These are phyloP conservation scores for Elymnias hypermnestra DNA, from an alignment of 1,140 invertebrate genomes.

Conservation along the genomic window DNA sequence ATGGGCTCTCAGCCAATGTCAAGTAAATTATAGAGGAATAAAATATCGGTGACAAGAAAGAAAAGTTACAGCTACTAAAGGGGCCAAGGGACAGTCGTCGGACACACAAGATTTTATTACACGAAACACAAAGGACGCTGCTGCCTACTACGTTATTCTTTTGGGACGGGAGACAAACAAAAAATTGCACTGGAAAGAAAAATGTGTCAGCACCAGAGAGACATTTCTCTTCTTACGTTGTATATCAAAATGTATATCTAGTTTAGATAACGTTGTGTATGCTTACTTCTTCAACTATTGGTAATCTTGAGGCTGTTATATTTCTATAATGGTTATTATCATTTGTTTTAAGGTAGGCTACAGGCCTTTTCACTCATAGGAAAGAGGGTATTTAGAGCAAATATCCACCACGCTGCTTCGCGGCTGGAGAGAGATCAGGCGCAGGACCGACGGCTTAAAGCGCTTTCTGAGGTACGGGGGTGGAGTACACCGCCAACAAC, in stretches of 20 bases:
- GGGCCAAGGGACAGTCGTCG: constrained; percentile 11
- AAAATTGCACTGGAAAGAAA: constrained; percentile 17
- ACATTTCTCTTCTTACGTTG: constrained; percentile 16
- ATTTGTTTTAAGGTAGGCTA: no score
- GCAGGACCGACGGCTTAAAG: no score
- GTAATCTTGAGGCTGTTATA: no score
- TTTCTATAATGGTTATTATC: no score
- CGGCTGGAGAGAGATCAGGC: no score
- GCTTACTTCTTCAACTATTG: no score
- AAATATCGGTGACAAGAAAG: constrained; percentile 25
- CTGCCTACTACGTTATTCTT: constrained; percentile 22
- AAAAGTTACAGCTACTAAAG: constrained; percentile 26
- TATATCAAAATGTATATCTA: constrained; percentile 2
- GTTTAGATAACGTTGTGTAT: no score
- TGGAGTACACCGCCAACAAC: no score
- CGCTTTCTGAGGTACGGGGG: no score
- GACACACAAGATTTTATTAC: constrained; percentile 24
- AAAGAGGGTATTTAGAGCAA: no score
- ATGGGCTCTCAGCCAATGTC: constrained; percentile 2
- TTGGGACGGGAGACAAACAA: constrained; percentile 15
- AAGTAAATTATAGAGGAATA: constrained; percentile 25
- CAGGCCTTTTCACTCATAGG: no score
- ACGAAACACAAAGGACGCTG: constrained; percentile 20
- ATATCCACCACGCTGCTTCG: no score
- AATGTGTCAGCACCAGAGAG: constrained; percentile 13